phyloP scores from a whole-genome alignment of 2,888 invertebrate species.

The Eupithecia vulgata region DNA sequence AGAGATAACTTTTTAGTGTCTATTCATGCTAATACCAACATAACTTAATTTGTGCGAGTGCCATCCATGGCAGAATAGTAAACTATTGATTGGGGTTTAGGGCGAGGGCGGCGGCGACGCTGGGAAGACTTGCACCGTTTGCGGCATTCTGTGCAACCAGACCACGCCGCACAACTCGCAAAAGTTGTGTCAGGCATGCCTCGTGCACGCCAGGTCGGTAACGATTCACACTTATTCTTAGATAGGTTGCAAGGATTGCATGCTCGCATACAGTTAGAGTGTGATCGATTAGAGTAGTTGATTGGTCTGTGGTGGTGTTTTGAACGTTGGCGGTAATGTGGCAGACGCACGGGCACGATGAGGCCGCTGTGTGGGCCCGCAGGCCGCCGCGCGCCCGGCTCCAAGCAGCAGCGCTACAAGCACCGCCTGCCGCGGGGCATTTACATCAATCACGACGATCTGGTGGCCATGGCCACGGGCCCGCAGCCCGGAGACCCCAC shows the following conservation, averaged over 20 bases:
- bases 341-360: conserved; percentile 91
- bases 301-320: conserved; percentile 56
- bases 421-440: conserved; percentile 97
- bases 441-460: conserved; percentile 98
- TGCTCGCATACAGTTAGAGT: conserved; percentile 54
- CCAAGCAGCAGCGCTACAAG: conserved; percentile 85
- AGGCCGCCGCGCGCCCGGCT: conserved; percentile 82
- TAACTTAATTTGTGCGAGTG: conserved; percentile 43
- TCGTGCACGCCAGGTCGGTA: conserved; percentile 85
- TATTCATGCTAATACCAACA: conserved; percentile 50
- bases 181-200: conserved; percentile 83
- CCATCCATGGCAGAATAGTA: conserved; percentile 63
- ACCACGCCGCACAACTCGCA: conserved; percentile 81
- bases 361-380: conserved; percentile 91
- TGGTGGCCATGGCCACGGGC: conserved; percentile 94
- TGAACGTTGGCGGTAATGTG: conserved; percentile 75
- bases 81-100: conserved; percentile 80
- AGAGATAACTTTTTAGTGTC: conserved; percentile 57
- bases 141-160: conserved; percentile 82
- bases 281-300: conserved; percentile 46
- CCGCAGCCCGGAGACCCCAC: conserved; percentile 85
- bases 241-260: conserved; percentile 55
- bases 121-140: conserved; percentile 79
- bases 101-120: conserved; percentile 78
- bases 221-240: conserved; percentile 47